Conservation (phyloP, 53 echinoderm and acorn worm genomes). For the Echinarachnius parma region DNA sequence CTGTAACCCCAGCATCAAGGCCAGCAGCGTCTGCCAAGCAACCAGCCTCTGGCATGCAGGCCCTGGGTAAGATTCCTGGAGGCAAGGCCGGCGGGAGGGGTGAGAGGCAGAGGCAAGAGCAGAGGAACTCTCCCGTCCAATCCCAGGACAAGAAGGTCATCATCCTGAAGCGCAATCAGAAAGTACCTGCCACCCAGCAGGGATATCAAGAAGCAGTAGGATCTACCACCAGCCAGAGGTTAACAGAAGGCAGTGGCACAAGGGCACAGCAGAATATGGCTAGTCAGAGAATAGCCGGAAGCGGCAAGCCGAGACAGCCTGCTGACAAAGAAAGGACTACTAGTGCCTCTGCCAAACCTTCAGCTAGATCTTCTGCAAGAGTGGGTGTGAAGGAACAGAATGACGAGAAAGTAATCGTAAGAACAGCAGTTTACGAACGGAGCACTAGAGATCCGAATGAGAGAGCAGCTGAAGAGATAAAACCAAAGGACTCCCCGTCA, state of each 20-base stretch:
- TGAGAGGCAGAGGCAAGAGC: not conserved
- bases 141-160: slow-evolving; percentile 5
- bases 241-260: too few species aligned
- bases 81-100: slow-evolving; percentile 12
- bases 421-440: too few species aligned
- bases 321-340: not conserved
- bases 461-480: too few species aligned
- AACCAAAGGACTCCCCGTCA: slow-evolving; percentile 9
- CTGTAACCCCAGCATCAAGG: not conserved
- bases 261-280: too few species aligned
- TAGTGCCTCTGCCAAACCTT: too few species aligned
- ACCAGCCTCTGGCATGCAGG: slow-evolving; percentile 13
- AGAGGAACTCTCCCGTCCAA: slow-evolving; percentile 1
- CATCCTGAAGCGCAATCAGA: slow-evolving; percentile 29
- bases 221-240: too few species aligned
- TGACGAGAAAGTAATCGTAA: not conserved
- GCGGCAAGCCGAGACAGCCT: too few species aligned
- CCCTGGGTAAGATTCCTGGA: slow-evolving; percentile 36
- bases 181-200: not conserved
- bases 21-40: not conserved
- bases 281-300: too few species aligned
- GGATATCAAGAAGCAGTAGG: too few species aligned
- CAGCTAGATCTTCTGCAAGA: not conserved
- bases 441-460: too few species aligned
- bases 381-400: not conserved